These are phyloP conservation scores for Macropodus opercularis DNA, from an alignment of 2,797 vertebrate genomes.

Conservation along the genomic window DNA sequence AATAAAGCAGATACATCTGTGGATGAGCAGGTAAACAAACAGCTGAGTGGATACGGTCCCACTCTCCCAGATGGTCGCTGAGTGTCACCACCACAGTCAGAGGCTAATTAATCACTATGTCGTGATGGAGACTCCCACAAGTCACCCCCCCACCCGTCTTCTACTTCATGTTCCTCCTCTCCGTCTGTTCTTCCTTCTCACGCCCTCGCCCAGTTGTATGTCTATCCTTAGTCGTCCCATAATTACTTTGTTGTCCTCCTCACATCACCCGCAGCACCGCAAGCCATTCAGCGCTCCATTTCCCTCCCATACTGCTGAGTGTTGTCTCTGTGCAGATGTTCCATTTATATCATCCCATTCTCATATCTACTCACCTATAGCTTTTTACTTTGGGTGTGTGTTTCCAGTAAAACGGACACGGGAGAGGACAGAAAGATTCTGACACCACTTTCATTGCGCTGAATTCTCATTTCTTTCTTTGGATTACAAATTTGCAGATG, in stretches of 20 bases:
- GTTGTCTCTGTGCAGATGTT: conserved; percentile 24
- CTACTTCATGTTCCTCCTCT: conserved; percentile 5
- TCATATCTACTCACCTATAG: conserved; percentile 2
- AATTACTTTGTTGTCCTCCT: conserved; percentile 68
- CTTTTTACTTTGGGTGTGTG: conserved; percentile 1
- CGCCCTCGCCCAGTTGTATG: conserved; percentile 32
- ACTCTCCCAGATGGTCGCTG: conserved; percentile 49
- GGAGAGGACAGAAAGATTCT: background rate
- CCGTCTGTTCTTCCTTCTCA: conserved; percentile 20
- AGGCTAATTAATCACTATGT: conserved; percentile 57
- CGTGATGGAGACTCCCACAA: conserved; percentile 49
- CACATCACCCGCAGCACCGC: conserved; percentile 50
- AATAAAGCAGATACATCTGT: conserved; percentile 15
- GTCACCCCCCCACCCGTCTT: conserved; percentile 15
- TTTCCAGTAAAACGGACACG: background rate
- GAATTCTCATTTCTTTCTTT: background rate
- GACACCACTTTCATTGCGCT: background rate
- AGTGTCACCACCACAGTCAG: conserved; percentile 44
- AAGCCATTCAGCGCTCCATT: conserved; percentile 27
- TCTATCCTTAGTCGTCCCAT: conserved; percentile 61
- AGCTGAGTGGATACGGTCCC: conserved; percentile 13
- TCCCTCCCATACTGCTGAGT: conserved; percentile 39
- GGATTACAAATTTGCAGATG: conserved; percentile 12
- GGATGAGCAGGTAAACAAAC: conserved; percentile 17
- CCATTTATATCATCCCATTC: conserved; percentile 11